Base-by-base conservation (phyloP, 2,113 vertebrate genomes). In the Microtus oregoni region DNA sequence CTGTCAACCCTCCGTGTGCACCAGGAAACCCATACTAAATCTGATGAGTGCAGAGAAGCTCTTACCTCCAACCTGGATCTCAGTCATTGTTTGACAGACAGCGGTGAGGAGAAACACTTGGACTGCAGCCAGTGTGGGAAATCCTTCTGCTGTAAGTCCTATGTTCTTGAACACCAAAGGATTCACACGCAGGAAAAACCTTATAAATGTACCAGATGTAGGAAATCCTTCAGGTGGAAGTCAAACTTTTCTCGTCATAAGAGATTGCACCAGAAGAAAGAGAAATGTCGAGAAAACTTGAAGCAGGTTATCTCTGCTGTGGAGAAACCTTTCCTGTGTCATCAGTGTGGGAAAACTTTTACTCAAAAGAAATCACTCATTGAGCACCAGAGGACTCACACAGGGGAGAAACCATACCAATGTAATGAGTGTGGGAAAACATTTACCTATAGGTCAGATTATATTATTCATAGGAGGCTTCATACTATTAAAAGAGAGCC, bases 81-180 rank as follows among this genome's bases (percentile, higher is more conserved):
- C 55, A 91, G 20, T 19, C 85, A 77, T 10, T 83, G 77, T 30
- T 70, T 86, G 77, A 75, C 38, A 67, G 93, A 86, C 13, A 91
- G 55, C n/a, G 32, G 2, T 7, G 44, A 20, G 68, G 97, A 98
- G 93, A 97, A 97, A 35, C 89, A 61, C 52, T 98, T 98, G 35
- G 70, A 97, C 52, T 98, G 98, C 86, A 96, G 93, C 73, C 96
- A 98, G 12, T 98, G 98, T 61, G 96, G 98, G 52, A 98, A 98
- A 47, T 95, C 95, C 14, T 98, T 98, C 79, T 92, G 92, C 73
- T 97, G 97, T 55, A 98, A 96, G 9, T 89, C 94, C 0, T 97
- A 97, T 7, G 63, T 96, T 47, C 86, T 97, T 7, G 93, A 97
- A 19, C 98, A 98, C 70, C 97, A 97, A 2, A 91, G 93, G 81